A percentile compares a stretch with the other conserved stretches of the same genome.
phyloP scores from a whole-genome alignment of 92 coral and sea anemone genomes.

The Micromussa lordhowensis region DNA sequence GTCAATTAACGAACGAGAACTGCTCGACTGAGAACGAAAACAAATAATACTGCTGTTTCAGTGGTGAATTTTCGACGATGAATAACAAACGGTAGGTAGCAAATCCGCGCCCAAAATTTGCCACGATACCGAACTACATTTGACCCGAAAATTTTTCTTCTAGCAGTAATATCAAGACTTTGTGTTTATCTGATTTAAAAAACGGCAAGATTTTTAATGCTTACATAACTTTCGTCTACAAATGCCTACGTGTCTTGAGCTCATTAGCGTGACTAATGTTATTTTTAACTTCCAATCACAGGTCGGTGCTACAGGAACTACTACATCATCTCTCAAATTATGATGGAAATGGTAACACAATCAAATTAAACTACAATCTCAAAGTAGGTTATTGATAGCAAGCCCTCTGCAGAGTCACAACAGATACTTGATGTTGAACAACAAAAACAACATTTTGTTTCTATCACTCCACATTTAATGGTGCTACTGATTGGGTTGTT shows the following conservation, averaged over 20 bases:
- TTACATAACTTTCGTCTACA: slow-evolving; percentile 8
- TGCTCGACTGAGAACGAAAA: slow-evolving; percentile 3
- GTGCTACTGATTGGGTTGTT: too few species aligned
- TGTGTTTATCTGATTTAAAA: slow-evolving; percentile 19
- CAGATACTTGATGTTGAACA: too few species aligned
- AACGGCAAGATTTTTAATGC: slow-evolving; percentile 7
- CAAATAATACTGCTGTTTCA: slow-evolving; percentile 20
- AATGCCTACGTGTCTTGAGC: slow-evolving; percentile 25
- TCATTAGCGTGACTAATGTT: too few species aligned
- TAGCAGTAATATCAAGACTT: slow-evolving; percentile 12
- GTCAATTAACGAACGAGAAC: slow-evolving; percentile 13
- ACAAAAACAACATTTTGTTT: too few species aligned
- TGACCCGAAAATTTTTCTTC: slow-evolving; percentile 19
- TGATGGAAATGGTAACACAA: too few species aligned
- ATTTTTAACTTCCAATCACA: too few species aligned
- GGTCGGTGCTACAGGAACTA: too few species aligned
- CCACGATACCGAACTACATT: slow-evolving; percentile 17
- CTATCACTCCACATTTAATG: too few species aligned
- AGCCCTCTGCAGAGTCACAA: too few species aligned
- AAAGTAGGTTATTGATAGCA: too few species aligned
- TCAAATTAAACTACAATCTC: too few species aligned
- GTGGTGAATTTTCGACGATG: slow-evolving; percentile 18
- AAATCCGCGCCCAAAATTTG: slow-evolving; percentile 16
- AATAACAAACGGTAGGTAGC: slow-evolving; percentile 24
- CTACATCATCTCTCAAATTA: too few species aligned